Evolutionary conservation across 1,140 invertebrate species (phyloP), one percentile per base, ranked within the genome.

Genomic region (Periplaneta americana): DNA sequence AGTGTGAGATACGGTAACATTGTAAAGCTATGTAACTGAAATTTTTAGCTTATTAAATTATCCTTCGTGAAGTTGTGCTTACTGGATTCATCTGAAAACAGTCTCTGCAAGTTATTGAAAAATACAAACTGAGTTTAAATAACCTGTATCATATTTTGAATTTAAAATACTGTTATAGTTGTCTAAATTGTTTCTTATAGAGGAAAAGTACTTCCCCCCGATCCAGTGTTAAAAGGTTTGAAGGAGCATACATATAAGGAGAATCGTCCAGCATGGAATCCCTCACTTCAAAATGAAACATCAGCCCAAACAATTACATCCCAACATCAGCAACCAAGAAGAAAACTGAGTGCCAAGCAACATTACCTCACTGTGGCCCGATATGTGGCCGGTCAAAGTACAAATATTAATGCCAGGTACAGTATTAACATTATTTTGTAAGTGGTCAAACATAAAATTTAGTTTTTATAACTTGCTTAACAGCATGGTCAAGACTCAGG

Each of bases 351-450:
- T 34, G 93, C 93, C 0, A 95, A 95, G 84, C 92, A 95, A 83
- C 93, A 95, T 85, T 96, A 95, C 86, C 84, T 95, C 57, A 91
- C 89, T 74, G 92, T 94, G 84, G 91, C 94, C 77, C 88, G 94
- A 86, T 95, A 95, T 85, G 89, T 95, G 79, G 92, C 93, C 80
- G 94, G 91, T 37, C 90, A 91, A 82, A 90, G 87, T 82, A 90
- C 90, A 75, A 89, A 89, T 85, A 86, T 89, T 81, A 86, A 86
- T 48, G 86, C 85, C 84, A 88, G 87, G 88, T 89, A 86, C n/a
- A n/a, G n/a, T n/a, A n/a, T n/a, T n/a, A n/a, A n/a, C n/a, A n/a
- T n/a, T n/a, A n/a, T n/a, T n/a, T n/a, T n/a, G n/a, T n/a, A n/a
- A n/a, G n/a, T n/a, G n/a, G n/a, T n/a, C n/a, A n/a, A n/a, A n/a